Evolutionary conservation across 2,113 vertebrate species (phyloP).

Genomic region (Theristicus caerulescens): DNA sequence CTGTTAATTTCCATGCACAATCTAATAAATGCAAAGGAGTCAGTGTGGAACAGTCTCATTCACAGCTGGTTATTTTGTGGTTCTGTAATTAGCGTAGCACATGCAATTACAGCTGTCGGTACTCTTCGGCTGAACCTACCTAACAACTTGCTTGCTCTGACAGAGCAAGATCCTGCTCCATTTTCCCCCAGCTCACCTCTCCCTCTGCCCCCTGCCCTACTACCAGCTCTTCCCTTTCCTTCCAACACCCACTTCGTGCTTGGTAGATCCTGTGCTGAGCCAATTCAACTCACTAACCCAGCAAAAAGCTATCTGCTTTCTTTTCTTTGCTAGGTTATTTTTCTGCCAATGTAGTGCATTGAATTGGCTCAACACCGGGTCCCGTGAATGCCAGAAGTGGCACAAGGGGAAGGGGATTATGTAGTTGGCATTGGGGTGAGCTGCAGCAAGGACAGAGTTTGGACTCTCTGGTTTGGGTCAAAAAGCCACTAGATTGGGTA

Average conservation of each 20-base stretch:
- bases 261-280: background rate
- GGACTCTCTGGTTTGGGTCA: background rate
- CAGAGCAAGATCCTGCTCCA: background rate
- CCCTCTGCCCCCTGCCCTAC: background rate
- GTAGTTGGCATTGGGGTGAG: background rate
- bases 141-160: background rate
- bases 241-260: background rate
- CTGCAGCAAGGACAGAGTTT: no score
- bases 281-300: background rate
- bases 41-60: constrained; percentile 31
- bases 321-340: background rate
- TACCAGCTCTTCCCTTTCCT: background rate
- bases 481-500: background rate
- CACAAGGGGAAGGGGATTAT: background rate
- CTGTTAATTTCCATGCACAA: constrained; percentile 24
- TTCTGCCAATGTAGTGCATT: background rate
- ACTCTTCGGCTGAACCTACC: constrained; percentile 24
- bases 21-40: constrained; percentile 45
- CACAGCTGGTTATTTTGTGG: constrained; percentile 41
- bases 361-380: rapidly evolving
- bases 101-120: background rate
- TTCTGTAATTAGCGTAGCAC: constrained; percentile 17
- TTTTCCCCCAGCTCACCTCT: background rate
- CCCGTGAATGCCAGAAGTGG: background rate
- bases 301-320: background rate